phyloP scores from a whole-genome alignment of 2,797 vertebrate species.

The Poecilia wingei region DNA sequence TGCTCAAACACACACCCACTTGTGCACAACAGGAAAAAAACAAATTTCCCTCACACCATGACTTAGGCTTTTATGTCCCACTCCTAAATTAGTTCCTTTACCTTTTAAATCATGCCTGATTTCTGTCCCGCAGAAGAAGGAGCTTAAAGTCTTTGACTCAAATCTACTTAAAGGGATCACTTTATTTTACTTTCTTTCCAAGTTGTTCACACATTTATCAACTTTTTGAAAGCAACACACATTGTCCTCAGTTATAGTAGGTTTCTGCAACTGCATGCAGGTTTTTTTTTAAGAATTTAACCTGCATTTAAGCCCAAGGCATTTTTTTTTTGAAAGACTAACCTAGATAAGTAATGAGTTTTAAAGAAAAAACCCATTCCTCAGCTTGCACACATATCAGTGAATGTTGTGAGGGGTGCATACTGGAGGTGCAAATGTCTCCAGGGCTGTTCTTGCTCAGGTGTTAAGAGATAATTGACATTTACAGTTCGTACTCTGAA shows the following conservation, averaged over 20 bases:
- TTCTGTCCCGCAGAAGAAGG: neutral
- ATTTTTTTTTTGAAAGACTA: neutral
- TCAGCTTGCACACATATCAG: neutral
- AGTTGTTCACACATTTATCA: neutral
- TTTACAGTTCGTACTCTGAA: neutral
- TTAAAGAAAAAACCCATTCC: neutral
- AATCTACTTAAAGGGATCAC: neutral
- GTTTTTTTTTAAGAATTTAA: slow-evolving; percentile 10
- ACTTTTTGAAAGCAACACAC: neutral
- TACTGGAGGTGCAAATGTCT: slow-evolving; percentile 5
- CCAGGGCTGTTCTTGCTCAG: slow-evolving; percentile 10
- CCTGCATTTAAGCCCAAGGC: neutral
- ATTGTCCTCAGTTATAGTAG: neutral
- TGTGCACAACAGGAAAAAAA: slow-evolving; percentile 44
- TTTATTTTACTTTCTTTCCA: neutral
- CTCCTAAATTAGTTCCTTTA: slow-evolving; percentile 11
- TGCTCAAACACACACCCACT: slow-evolving; percentile 76
- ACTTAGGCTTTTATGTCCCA: slow-evolving; percentile 37
- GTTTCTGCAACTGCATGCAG: neutral
- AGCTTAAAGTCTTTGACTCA: neutral
- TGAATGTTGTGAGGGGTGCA: neutral
- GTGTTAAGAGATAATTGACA: slow-evolving; percentile 6
- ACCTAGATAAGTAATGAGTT: too few relatives aligned
- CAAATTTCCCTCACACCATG: slow-evolving; percentile 20
- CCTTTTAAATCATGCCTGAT: neutral